A percentile compares a stretch with the other conserved stretches of the same genome.
These are phyloP conservation scores for Engystomops pustulosus DNA, from an alignment of 2,113 vertebrate genomes.

Conservation along the genomic window DNA sequence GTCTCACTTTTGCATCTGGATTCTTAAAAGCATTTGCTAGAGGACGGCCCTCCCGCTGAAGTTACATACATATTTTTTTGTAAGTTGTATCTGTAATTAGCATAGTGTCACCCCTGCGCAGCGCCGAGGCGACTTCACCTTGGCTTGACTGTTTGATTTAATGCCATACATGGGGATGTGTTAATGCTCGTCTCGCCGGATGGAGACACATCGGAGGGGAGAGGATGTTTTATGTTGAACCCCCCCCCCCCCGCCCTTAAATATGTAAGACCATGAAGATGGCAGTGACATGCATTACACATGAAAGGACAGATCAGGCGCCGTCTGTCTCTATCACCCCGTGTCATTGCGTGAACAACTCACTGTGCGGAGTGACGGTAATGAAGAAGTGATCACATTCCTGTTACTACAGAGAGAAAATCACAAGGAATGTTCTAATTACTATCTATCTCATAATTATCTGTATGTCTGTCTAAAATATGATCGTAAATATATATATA, in stretches of 20 bases:
- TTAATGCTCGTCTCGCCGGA: slow-evolving; percentile 36
- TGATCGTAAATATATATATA: too few relatives aligned
- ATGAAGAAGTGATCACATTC: background rate
- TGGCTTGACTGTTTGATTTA: slow-evolving; percentile 58
- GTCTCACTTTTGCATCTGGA: slow-evolving; percentile 51
- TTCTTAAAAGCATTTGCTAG: slow-evolving; percentile 59
- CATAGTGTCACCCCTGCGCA: slow-evolving; percentile 65
- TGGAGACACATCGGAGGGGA: slow-evolving; percentile 26
- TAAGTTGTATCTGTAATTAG: slow-evolving; percentile 65
- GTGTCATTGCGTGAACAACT: background rate
- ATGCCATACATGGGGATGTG: slow-evolving; percentile 47
- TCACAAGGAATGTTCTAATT: too few relatives aligned
- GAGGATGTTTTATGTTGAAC: slow-evolving; percentile 13
- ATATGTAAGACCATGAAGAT: slow-evolving; percentile 21
- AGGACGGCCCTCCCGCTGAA: slow-evolving; percentile 62
- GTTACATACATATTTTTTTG: slow-evolving; percentile 58
- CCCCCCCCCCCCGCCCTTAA: too few relatives aligned
- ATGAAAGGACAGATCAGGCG: slow-evolving; percentile 24
- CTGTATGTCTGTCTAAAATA: background rate
- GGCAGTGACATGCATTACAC: slow-evolving; percentile 29
- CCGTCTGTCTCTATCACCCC: background rate
- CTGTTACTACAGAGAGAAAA: background rate
- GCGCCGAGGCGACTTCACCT: slow-evolving; percentile 33
- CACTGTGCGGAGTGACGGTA: background rate
- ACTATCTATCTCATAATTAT: background rate